Percentiles rank a stretch among this genome's conserved stretches.
phyloP scores from a whole-genome alignment of 2,797 vertebrate genomes.

The Catostomus latipinnis region DNA sequence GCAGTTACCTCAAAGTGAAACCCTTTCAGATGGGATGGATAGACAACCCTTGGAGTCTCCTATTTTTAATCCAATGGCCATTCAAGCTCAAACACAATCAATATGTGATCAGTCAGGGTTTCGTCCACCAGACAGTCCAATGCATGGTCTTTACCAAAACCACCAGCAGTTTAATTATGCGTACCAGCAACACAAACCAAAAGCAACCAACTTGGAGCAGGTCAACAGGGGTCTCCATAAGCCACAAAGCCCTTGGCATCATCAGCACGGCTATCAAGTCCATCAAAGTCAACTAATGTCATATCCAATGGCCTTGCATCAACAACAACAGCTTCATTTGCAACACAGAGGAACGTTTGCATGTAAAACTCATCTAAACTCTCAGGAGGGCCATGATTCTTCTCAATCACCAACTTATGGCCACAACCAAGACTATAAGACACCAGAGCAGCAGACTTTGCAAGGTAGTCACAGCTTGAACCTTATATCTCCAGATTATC shows the following conservation, averaged over 20 bases:
- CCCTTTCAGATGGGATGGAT: conserved; percentile 75
- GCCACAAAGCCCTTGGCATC: conserved; percentile 51
- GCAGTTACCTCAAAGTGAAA: conserved; percentile 67
- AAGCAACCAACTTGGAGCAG: conserved; percentile 37
- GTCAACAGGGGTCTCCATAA: conserved; percentile 44
- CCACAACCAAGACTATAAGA: conserved; percentile 51
- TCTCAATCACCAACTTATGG: conserved; percentile 46
- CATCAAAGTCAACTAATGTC: conserved; percentile 37
- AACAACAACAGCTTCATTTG: conserved; percentile 43
- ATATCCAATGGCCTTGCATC: conserved; percentile 42
- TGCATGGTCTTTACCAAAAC: conserved; percentile 46
- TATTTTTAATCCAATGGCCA: conserved; percentile 66
- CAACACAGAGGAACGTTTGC: conserved; percentile 35
- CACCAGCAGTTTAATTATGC: conserved; percentile 66
- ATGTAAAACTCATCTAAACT: conserved; percentile 37
- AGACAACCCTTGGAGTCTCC: conserved; percentile 80
- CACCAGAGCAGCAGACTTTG: conserved; percentile 47
- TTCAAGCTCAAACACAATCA: conserved; percentile 73
- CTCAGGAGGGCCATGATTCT: conserved; percentile 40
- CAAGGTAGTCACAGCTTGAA: conserved; percentile 11
- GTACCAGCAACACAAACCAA: conserved; percentile 65
- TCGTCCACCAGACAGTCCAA: conserved; percentile 49
- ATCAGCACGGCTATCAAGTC: conserved; percentile 45
- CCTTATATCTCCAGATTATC: conserved; percentile 31
- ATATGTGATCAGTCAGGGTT: conserved; percentile 68